Evolutionary conservation across 2,113 vertebrate genomes (phyloP).

Genomic region (Crotalus tigris): DNA sequence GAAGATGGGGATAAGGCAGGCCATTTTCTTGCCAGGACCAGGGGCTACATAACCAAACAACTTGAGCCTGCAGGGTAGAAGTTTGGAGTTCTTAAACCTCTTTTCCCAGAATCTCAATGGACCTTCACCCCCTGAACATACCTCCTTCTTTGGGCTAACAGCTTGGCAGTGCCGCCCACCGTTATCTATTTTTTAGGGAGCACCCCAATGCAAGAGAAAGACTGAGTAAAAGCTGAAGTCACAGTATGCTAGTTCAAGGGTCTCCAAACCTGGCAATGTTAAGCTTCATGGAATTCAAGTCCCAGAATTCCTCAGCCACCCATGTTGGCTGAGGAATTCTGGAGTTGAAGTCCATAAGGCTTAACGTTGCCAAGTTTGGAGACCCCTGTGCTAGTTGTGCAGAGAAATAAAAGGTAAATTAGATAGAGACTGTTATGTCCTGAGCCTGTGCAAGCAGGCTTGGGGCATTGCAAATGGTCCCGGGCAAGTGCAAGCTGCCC

Average conservation of each 20-base stretch:
- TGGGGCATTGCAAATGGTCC: too few relatives aligned
- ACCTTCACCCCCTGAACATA: neutral
- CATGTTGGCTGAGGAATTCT: too few relatives aligned
- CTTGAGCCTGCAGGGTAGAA: neutral
- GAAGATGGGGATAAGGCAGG: neutral
- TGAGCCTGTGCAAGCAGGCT: too few relatives aligned
- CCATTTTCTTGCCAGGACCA: neutral
- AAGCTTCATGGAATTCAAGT: neutral
- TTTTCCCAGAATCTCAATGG: neutral
- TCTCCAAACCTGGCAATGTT: neutral
- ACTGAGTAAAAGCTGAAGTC: neutral
- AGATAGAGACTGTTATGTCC: too few relatives aligned
- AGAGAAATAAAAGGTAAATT: too few relatives aligned
- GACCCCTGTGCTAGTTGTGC: too few relatives aligned
- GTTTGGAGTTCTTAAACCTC: neutral
- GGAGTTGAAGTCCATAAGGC: too few relatives aligned
- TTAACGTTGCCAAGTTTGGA: too few relatives aligned
- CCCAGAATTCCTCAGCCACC: neutral
- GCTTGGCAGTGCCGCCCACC: neutral
- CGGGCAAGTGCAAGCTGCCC: too few relatives aligned
- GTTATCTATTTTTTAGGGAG: neutral
- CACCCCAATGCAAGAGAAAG: neutral
- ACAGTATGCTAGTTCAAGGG: neutral
- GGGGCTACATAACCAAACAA: neutral
- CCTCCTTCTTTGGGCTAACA: neutral